Evolutionary conservation across 2,797 vertebrate genomes (phyloP), one percentile per base, ranked within the genome.

Genomic region (Ibycter americanus): DNA sequence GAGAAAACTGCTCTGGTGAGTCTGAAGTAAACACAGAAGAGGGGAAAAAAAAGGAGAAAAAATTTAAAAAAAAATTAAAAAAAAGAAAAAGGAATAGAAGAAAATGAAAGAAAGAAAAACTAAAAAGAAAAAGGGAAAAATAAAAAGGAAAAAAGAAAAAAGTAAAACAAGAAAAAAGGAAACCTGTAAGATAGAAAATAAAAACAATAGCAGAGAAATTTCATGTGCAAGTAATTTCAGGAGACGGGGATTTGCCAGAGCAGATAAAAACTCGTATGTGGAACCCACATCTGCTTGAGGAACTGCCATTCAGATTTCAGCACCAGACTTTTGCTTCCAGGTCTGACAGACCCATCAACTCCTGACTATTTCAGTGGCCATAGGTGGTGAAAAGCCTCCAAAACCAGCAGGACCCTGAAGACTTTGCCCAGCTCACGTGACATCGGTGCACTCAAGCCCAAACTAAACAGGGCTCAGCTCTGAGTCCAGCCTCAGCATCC

Each of bases 371-470:
- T 3, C 31, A n/a, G 7, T 1, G 31, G 9, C 38, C 65, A 17
- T 1, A 27, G 4, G 17, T 0, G 32, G 36, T 5, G 13, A 11
- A 27, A 46, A 9, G 17, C 5, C 42, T 20, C 71, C 87, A 7
- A 62, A 29, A 7, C 19, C 63, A 32, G 6, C 38, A 4, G 34
- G 26, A 58, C 38, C 55, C 56, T 38, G 31, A 29, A 5, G 0
- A 21, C 18, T 3, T 15, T 6, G 3, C 1, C 80, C 63, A 44
- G 3, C 61, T 22, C 58, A 6, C 59, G 9, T 1, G 0, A 7
- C 1, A 0, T 1, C 0, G 0, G 3, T 1, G 6, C 20, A 3
- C 36, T 38, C 38, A 15, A 40, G 14, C 59, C 82, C 13, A 26
- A 80, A 16, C n/a, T 5, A 38, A 82, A n/a, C 31, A 10, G 0